These are phyloP conservation scores for Heliconius sara DNA, from an alignment of 2,888 invertebrate species.

Conservation along the genomic window DNA sequence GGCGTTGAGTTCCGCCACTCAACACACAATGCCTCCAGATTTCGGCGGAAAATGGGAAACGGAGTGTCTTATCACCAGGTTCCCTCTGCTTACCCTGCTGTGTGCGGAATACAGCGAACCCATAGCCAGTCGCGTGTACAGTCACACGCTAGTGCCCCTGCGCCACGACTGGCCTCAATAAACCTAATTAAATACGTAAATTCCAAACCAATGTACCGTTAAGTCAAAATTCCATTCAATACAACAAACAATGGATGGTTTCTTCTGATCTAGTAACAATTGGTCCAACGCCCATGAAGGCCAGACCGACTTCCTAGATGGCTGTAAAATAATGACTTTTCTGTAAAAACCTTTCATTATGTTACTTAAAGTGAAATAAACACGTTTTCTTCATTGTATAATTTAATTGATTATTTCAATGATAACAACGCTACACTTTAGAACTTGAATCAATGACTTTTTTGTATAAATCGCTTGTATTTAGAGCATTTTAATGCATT, in stretches of 20 bases:
- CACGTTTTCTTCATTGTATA: background rate
- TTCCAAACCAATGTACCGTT: constrained; percentile 33
- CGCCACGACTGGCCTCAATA: too few species aligned
- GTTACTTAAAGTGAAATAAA: constrained; percentile 1
- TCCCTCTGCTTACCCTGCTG: too few species aligned
- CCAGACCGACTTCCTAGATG: constrained; percentile 49
- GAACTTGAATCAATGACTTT: background rate
- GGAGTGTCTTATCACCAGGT: too few species aligned
- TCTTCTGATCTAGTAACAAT: constrained; percentile 48
- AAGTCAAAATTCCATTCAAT: constrained; percentile 44
- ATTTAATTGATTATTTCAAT: background rate
- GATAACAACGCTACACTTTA: background rate
- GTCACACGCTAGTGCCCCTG: too few species aligned
- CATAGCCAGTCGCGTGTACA: too few species aligned
- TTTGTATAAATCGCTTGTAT: background rate
- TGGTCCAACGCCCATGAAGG: constrained; percentile 53
- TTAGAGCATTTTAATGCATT: background rate
- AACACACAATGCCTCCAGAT: too few species aligned
- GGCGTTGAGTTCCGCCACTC: too few species aligned
- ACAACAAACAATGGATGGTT: constrained; percentile 43
- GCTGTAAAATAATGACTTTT: constrained; percentile 41
- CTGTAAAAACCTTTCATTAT: constrained; percentile 27
- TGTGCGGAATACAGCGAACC: too few species aligned
- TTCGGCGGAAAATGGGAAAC: too few species aligned
- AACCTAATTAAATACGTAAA: constrained; percentile 26